Percentiles rank a stretch among this genome's conserved stretches.
phyloP scores from a whole-genome alignment of 2,888 invertebrate genomes.

The Halictus ligatus region DNA sequence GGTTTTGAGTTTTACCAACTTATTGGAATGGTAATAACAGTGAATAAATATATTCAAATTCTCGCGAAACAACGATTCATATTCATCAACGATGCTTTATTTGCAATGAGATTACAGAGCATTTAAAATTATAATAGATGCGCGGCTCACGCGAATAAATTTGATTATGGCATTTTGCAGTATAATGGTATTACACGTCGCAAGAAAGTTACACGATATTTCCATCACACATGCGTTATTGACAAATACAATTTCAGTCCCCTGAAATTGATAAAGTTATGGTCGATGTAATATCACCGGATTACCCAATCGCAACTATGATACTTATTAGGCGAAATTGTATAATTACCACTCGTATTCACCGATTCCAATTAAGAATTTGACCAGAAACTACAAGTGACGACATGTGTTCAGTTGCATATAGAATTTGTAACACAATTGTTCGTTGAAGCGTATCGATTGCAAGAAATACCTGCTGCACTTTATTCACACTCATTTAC shows the following conservation, averaged over 20 bases:
- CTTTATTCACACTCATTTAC: no score
- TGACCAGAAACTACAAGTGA: neutral
- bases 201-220: constrained; percentile 51
- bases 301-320: constrained; percentile 22
- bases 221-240: constrained; percentile 47
- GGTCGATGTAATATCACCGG: constrained; percentile 33
- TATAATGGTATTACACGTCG: constrained; percentile 39
- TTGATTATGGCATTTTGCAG: constrained; percentile 52
- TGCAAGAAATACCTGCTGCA: neutral
- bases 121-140: constrained; percentile 36
- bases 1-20: neutral
- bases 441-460: no score
- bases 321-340: constrained; percentile 26
- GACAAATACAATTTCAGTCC: constrained; percentile 49
- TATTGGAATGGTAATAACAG: neutral
- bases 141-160: constrained; percentile 41
- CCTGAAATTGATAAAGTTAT: constrained; percentile 52
- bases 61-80: neutral
- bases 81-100: constrained; percentile 2
- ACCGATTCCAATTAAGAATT: constrained; percentile 8
- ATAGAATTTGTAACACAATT: neutral
- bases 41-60: neutral
- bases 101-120: constrained; percentile 18
- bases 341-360: neutral
- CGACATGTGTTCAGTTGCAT: neutral